These are phyloP conservation scores for Xiphias gladius DNA, from an alignment of 2,113 vertebrate genomes.

Conservation along the genomic window DNA sequence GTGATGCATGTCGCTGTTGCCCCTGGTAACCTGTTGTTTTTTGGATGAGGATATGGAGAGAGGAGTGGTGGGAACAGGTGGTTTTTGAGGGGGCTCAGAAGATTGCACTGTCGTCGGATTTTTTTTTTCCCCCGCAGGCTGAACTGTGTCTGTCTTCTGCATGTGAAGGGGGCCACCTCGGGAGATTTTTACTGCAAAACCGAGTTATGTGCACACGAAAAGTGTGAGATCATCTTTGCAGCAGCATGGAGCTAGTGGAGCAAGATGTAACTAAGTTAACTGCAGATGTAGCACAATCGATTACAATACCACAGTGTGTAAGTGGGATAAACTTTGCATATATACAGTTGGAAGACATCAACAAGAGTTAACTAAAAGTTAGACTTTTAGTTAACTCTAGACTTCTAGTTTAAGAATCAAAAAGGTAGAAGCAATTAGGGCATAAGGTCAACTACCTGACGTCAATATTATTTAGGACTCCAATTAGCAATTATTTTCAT, in stretches of 20 bases:
- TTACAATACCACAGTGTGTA: neutral
- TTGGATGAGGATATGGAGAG: neutral
- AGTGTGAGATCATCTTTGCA: neutral
- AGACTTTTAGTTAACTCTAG: no score
- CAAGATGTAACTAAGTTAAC: neutral
- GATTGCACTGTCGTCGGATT: neutral
- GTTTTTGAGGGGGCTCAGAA: neutral
- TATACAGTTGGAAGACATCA: neutral
- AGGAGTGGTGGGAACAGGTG: constrained; percentile 15
- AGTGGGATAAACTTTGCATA: neutral
- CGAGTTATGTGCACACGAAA: neutral
- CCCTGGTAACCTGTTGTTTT: constrained; percentile 25
- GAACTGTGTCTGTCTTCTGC: neutral
- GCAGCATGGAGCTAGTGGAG: neutral
- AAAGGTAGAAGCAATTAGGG: neutral
- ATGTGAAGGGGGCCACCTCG: neutral
- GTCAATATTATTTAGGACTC: neutral
- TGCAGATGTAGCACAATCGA: neutral
- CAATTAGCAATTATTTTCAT: no score
- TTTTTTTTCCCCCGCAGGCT: no score
- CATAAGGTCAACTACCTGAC: neutral
- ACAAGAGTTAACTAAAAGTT: neutral
- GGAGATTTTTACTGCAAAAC: neutral
- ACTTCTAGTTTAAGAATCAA: no score
- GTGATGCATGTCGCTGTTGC: neutral